These are phyloP conservation scores for Kryptolebias marmoratus DNA, from an alignment of 2,113 vertebrate species.

Conservation along the genomic window DNA sequence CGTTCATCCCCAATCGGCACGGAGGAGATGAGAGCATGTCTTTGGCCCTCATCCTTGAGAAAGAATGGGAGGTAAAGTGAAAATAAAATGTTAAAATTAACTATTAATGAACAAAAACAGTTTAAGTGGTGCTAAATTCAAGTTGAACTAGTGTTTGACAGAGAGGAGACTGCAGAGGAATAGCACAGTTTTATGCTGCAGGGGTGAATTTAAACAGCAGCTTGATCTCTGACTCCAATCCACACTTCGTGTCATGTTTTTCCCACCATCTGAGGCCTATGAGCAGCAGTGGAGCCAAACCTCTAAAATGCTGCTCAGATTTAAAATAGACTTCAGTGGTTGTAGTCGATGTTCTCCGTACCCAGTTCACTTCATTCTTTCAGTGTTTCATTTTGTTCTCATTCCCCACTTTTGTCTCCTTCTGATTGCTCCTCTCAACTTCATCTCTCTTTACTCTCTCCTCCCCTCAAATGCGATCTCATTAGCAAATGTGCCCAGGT, in stretches of 20 bases:
- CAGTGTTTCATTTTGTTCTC: not conserved
- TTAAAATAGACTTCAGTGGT: slow-evolving; percentile 21
- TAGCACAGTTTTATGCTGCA: not conserved
- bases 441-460: slow-evolving; percentile 1
- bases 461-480: slow-evolving; percentile 22
- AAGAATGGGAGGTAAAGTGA: slow-evolving; percentile 11
- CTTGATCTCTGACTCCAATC: slow-evolving; percentile 40
- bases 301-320: slow-evolving; percentile 14
- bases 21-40: slow-evolving; percentile 47
- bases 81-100: slow-evolving; percentile 46
- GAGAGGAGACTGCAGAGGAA: slow-evolving; percentile 3
- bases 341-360: not conserved
- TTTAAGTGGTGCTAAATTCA: slow-evolving; percentile 25
- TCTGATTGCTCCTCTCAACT: not conserved
- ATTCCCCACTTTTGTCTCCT: not conserved
- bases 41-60: slow-evolving; percentile 23
- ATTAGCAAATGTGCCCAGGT: slow-evolving; percentile 31
- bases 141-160: slow-evolving; percentile 13
- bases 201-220: slow-evolving; percentile 30
- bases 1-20: slow-evolving; percentile 56
- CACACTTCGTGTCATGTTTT: slow-evolving; percentile 32
- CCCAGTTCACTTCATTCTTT: not conserved
- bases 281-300: slow-evolving; percentile 14
- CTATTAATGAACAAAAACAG: slow-evolving; percentile 26
- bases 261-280: slow-evolving; percentile 5